Base-by-base conservation (phyloP, 2,113 vertebrate genomes). In the Tiliqua scincoides region DNA sequence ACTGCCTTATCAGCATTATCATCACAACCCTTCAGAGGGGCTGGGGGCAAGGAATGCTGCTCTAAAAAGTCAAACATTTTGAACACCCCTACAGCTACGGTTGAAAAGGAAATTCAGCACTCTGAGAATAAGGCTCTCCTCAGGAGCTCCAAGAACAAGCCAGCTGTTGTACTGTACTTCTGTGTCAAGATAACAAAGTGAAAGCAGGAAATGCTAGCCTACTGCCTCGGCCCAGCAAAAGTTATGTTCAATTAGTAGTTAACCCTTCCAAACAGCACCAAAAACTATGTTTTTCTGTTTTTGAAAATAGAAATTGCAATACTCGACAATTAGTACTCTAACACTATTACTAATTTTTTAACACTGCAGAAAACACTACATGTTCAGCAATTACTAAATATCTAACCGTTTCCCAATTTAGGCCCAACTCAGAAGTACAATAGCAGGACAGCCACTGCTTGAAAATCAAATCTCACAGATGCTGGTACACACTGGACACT, bases 191-290 rank as follows among this genome's bases (percentile, higher is more conserved):
- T 93, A 96, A 94, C 90, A 96, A 92, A 95, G 90, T 9, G 12
- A 93, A 90, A 93, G 96, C 95, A 97, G 95, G 95, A 98, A 98
- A 96, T 94, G 96, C 96, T 97, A 96, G 97, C 95, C 94, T 92
- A 95, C 91, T 89, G 77, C 67, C 80, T 82, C 82, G 35, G 87
- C 63, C 88, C 32, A 54, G 86, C 86, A 91, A 93, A 88, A 74
- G 32, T 85, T 93, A 93, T 18, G 6, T 65, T 91, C 89, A 92
- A 89, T 79, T 81, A 82, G 72, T 80, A 89, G 59, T 93, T 95
- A 95, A 91, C 23, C 62, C 9, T 8, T 90, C 65, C 88, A 86
- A 79, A 25, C 62, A 89, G 57, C 32, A 87, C 9, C 52, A n/a
- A 54, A 88, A 40, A 7, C n/a, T n/a, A n/a, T n/a, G 11, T 10